Conservation (phyloP, 2,888 invertebrate genomes). For the Barypeithes pellucidus region DNA sequence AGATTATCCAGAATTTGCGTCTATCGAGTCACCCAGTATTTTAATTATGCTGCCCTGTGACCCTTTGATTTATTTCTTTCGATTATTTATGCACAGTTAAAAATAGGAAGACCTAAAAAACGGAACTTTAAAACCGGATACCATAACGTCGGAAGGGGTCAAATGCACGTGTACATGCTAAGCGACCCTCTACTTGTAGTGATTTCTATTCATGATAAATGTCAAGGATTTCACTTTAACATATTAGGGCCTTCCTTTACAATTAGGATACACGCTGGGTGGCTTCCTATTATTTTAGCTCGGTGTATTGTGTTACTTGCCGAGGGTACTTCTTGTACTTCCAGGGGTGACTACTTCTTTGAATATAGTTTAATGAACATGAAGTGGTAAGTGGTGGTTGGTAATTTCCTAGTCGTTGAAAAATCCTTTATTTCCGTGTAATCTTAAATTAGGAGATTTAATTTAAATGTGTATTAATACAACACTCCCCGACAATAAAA, state of each 20-base stretch:
- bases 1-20: neutral
- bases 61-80: neutral
- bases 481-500: no score
- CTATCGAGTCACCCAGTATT: no score
- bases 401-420: no score
- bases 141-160: conserved; percentile 13
- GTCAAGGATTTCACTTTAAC: conserved; percentile 38
- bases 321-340: conserved; percentile 4
- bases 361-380: neutral
- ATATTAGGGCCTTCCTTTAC: conserved; percentile 32
- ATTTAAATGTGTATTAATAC: no score
- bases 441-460: no score
- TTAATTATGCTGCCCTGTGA: neutral
- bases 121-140: conserved; percentile 26
- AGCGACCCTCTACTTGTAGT: conserved; percentile 5
- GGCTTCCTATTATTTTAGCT: conserved; percentile 32
- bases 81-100: neutral
- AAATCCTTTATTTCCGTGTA: no score
- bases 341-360: neutral
- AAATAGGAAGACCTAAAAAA: conserved; percentile 13
- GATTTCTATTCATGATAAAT: conserved; percentile 36
- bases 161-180: conserved; percentile 13
- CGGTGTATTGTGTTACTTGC: conserved; percentile 4
- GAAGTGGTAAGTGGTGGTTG: neutral
- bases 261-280: conserved; percentile 39